Base-by-base conservation (phyloP, 2,113 vertebrate species). In the Rhinolophus sinicus region DNA sequence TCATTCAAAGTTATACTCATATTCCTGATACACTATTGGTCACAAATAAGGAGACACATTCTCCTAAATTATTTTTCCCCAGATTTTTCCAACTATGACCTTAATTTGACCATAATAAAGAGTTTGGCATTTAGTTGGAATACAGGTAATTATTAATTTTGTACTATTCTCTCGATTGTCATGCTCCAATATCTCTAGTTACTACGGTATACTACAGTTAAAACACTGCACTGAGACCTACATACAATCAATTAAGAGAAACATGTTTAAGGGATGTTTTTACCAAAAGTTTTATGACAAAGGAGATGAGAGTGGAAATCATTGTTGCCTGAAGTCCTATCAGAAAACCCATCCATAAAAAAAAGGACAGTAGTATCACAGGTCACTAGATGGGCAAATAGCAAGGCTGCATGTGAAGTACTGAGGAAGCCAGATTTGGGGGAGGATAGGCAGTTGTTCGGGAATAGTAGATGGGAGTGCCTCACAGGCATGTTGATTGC, bases 371-470 rank as follows among this genome's bases (percentile, higher is more conserved):
- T 15, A 40, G 2, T 14, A 50, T 52, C 38, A 50, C 1, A 12
- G 21, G 3, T 24, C 47, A 78, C 12, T 16, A 26, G 12, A 50
- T 47, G n/a, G 10, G 60, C 9, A 26, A 60, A 65, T 8, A 78
- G 5, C 50, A 84, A 80, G 33, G 15, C 1, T 38, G 16, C 18
- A 11, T 33, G 1, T 52, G 26, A 67, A 52, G 18, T 89, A 73
- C 56, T 33, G 2, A 75, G 15, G 65, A 21, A 86, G 30, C 6
- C 67, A 64, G 60, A 30, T 77, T 54, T 35, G 5, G 30, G 21
- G 14, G 3, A 75, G 5, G 4, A 18, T 10, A 40, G 22, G 15
- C 26, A 19, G 50, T 11, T 58, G 67, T 7, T 1, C 0, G 6
- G 15, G 13, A 52, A 40, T 5, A 65, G 35, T 16, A 58, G 40